A percentile compares a stretch with the other conserved stretches of the same genome.
Conservation (phyloP, 2,113 vertebrate species). For the Aegotheles bennettii region DNA sequence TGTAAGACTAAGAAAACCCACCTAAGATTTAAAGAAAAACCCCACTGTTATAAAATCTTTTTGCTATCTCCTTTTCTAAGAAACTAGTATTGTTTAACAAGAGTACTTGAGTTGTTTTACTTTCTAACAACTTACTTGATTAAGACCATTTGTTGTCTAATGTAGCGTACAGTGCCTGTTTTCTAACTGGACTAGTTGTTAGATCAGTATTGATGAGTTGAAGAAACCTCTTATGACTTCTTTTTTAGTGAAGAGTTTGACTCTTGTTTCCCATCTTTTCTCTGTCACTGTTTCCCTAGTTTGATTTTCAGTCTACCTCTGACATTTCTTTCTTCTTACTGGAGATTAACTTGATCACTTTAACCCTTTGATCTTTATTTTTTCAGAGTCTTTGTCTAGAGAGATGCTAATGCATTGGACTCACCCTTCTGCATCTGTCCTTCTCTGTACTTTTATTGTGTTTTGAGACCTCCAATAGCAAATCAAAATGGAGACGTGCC, state of each 20-base stretch:
- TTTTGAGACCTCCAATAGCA: not conserved
- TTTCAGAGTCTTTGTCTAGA: not conserved
- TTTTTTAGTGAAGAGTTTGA: not conserved
- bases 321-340: not conserved
- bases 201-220: not conserved
- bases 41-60: not conserved
- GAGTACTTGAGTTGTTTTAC: not conserved
- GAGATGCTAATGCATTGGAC: not conserved
- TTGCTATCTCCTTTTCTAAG: not conserved
- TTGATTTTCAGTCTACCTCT: not conserved
- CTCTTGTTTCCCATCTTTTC: not conserved
- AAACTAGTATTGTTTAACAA: not conserved
- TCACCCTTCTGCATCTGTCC: not conserved
- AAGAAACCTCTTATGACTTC: not conserved
- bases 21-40: not conserved
- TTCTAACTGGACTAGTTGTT: not conserved
- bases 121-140: not conserved
- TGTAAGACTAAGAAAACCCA: not conserved
- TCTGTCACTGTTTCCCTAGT: not conserved
- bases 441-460: not conserved
- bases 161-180: not conserved
- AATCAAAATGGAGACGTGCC: not conserved
- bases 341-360: not conserved
- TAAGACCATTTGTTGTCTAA: not conserved
- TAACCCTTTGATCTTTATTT: not conserved